Evolutionary conservation across 2,888 invertebrate genomes (phyloP).

Genomic region (Diabrotica balteata): DNA sequence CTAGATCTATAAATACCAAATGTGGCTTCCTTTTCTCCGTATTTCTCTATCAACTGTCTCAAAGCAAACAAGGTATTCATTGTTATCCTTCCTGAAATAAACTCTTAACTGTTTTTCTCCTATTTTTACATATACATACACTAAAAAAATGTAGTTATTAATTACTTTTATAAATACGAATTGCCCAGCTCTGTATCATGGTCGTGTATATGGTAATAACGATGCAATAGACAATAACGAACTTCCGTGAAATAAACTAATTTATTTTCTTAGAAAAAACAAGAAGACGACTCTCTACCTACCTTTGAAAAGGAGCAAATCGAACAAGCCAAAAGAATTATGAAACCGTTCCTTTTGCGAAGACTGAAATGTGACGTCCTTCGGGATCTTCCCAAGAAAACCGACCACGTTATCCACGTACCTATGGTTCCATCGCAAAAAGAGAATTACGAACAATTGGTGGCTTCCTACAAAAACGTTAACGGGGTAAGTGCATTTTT

Average conservation of each 20-base stretch:
- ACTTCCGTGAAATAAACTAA: neutral
- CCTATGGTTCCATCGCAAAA: conserved; percentile 77
- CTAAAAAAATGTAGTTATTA: no score
- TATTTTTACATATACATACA: no score
- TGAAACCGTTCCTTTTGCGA: conserved; percentile 93
- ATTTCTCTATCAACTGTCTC: no score
- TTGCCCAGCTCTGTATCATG: neutral
- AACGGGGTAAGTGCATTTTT: conserved; percentile 45
- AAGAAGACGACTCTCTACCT: conserved; percentile 66
- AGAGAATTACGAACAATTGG: conserved; percentile 77
- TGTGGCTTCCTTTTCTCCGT: no score
- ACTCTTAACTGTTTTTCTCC: no score
- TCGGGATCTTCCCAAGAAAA: conserved; percentile 84
- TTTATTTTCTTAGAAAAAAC: conserved; percentile 37
- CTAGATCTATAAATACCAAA: no score
- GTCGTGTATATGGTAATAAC: neutral
- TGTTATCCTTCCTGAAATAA: no score
- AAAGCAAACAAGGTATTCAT: no score
- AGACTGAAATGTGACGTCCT: conserved; percentile 88
- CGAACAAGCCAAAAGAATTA: conserved; percentile 91
- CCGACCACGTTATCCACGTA: conserved; percentile 72
- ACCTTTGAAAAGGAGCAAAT: conserved; percentile 91
- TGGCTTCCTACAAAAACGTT: conserved; percentile 70
- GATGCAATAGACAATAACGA: neutral
- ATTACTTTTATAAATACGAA: no score